Evolutionary conservation across 2,797 vertebrate species (phyloP), one percentile per base, ranked within the genome.

Genomic region (Gobionotothen gibberifrons): DNA sequence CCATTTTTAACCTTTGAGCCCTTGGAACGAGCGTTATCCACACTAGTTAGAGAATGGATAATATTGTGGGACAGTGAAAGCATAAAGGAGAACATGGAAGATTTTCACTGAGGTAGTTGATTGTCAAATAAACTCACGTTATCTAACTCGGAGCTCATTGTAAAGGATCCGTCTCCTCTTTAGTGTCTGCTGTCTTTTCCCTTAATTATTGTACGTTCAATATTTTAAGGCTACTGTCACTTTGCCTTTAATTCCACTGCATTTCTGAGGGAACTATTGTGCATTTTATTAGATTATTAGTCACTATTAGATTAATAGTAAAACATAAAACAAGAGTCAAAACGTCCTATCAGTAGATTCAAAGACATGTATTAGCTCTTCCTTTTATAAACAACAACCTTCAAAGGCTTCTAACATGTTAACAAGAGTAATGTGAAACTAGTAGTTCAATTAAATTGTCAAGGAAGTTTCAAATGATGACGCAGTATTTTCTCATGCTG

Each of bases 1-100:
- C 40, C 43, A 46, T 60, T 56, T 79, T 74, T 53, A 71, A 79
- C 82, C 85, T 83, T 89, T 83, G 78, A 58, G 82, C 73, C 8
- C 57, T 60, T 60, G 4, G 15, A 13, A 5, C 4, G 29, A 57
- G 8, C 44, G 29, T 21, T 53, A 48, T 42, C 55, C 16, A 22
- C 17, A 12, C 51, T 46, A 43, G 22, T 58, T 40, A 5, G 29
- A 69, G 57, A 67, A 2, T 13, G 22, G 0, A 43, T 55, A 47
- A 19, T 11, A 73, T 26, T 61, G 8, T 1, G 26, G 9, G 14
- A 52, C 14, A 52, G 22, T 36, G 19, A 36, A 10, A 32, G n/a
- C 44, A 48, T 40, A 43, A n/a, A 56, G 32, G 11, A 12, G 54
- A 52, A 46, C 4, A 7, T 13, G 19, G 36, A 59, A 52, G 36